Evolutionary conservation across 2,797 vertebrate species (phyloP).

Genomic region (Myotis myotis): DNA sequence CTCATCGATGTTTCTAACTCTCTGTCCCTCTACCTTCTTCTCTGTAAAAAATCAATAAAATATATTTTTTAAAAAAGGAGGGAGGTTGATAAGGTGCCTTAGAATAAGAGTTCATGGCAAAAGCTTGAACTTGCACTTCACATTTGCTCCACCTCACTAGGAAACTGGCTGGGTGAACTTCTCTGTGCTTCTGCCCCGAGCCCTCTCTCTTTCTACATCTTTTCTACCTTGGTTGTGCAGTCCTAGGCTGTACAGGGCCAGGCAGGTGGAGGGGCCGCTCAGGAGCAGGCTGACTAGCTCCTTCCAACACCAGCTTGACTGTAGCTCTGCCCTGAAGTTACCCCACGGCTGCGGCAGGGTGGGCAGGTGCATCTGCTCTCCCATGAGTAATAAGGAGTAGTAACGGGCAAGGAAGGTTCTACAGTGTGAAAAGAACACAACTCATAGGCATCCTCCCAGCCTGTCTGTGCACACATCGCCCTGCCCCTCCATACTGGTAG

Average conservation of each 20-base stretch:
- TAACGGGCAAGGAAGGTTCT: background rate
- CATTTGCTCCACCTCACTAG: background rate
- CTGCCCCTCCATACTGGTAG: background rate
- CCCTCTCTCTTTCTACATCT: background rate
- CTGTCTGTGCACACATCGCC: fast-evolving
- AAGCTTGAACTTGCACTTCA: background rate
- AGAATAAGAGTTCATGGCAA: background rate
- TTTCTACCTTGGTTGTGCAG: background rate
- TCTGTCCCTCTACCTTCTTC: too few relatives aligned
- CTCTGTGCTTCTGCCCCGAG: background rate
- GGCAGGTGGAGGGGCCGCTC: background rate
- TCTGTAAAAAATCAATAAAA: too few relatives aligned
- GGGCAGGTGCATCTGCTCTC: background rate
- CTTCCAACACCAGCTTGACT: background rate
- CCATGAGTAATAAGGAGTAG: too few relatives aligned
- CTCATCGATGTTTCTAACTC: too few relatives aligned
- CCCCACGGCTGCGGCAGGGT: background rate
- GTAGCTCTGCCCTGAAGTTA: background rate
- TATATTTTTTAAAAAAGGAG: background rate
- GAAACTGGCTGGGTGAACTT: background rate
- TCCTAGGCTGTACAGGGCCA: background rate
- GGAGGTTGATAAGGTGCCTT: background rate
- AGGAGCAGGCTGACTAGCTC: background rate
- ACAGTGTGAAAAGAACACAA: background rate
- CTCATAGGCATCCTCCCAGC: fast-evolving